Evolutionary conservation across 1,140 invertebrate species (phyloP).

Genomic region (Drosophila sproati): DNA sequence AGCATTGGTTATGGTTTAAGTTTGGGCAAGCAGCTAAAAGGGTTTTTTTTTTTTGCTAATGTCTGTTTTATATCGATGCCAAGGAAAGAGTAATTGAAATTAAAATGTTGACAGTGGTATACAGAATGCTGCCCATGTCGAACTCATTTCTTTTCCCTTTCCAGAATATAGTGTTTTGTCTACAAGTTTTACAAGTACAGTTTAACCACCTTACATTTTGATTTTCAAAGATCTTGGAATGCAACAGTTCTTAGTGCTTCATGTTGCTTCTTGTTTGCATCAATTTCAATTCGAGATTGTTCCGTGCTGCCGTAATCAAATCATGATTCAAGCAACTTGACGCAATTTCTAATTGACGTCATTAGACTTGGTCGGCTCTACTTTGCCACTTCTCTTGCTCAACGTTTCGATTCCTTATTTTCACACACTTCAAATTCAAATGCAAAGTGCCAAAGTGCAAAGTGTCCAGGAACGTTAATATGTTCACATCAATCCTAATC

Average conservation of each 20-base stretch:
- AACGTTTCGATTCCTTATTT: slow-evolving; percentile 25
- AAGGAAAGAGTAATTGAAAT: no score
- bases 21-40: not conserved
- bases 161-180: no score
- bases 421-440: slow-evolving; percentile 8
- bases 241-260: no score
- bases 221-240: no score
- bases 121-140: no score
- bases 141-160: no score
- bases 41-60: not conserved
- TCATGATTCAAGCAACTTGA: slow-evolving; percentile 2
- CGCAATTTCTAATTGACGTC: slow-evolving; percentile 20
- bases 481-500: slow-evolving; percentile 70
- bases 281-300: not conserved
- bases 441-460: slow-evolving; percentile 23
- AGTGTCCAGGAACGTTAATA: slow-evolving; percentile 59
- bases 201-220: no score
- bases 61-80: no score
- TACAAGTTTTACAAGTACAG: no score
- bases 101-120: no score
- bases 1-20: not conserved
- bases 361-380: slow-evolving; percentile 8
- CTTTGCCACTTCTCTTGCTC: not conserved
- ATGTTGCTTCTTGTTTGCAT: not conserved
- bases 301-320: slow-evolving; percentile 4